These are phyloP conservation scores for Endomychus coccineus DNA, from an alignment of 2,888 invertebrate genomes.

Conservation along the genomic window DNA sequence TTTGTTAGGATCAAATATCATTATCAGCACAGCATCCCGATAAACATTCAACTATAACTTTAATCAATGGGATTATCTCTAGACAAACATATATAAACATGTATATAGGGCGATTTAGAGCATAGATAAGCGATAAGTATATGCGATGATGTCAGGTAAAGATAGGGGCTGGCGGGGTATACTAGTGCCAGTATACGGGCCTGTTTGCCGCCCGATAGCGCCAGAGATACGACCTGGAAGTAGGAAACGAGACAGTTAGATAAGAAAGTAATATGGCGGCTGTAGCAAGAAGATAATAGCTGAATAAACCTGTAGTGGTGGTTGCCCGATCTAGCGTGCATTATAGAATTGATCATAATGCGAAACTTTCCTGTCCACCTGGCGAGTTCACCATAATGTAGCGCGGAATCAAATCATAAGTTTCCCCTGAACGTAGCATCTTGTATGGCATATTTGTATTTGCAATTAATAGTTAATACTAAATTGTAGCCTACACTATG, in stretches of 20 bases:
- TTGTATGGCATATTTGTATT: too few species aligned
- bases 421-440: too few species aligned
- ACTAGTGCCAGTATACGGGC: conserved; percentile 19
- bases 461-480: too few species aligned
- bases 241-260: conserved; percentile 43
- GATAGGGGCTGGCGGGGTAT: conserved; percentile 10
- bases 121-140: conserved; percentile 12
- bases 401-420: too few species aligned
- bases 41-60: too few species aligned
- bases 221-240: conserved; percentile 42
- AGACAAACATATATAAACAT: conserved; percentile 15
- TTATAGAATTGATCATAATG: conserved; percentile 9
- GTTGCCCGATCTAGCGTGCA: conserved; percentile 38
- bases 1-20: too few species aligned
- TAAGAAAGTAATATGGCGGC: conserved; percentile 44
- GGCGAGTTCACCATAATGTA: neutral
- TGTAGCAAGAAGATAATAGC: conserved; percentile 40
- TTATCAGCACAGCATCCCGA: too few species aligned
- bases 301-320: too few species aligned
- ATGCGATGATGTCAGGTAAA: neutral
- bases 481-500: too few species aligned
- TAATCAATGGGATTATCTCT: conserved; percentile 14
- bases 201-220: conserved; percentile 40
- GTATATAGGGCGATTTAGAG: conserved; percentile 15
- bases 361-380: too few species aligned